Evolutionary conservation across 2,797 vertebrate genomes (phyloP).

Genomic region (Semaprochilodus insignis): DNA sequence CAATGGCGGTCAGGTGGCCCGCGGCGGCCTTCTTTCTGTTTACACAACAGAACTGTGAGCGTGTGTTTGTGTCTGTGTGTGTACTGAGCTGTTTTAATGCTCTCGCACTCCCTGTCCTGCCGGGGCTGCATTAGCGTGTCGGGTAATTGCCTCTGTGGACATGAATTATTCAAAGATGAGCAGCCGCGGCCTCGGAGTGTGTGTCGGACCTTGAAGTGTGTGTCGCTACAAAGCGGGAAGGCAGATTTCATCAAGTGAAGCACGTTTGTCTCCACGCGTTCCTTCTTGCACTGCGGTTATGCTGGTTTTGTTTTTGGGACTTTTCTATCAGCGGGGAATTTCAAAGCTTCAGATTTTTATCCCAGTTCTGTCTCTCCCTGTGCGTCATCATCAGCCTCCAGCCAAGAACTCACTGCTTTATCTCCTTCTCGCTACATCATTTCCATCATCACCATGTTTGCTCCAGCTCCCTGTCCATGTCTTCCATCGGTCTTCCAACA

Average conservation of each 20-base stretch:
- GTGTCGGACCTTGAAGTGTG: conserved; percentile 34
- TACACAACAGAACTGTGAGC: conserved; percentile 22
- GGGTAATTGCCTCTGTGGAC: conserved; percentile 61
- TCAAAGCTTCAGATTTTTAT: conserved; percentile 37
- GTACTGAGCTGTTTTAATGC: conserved; percentile 37
- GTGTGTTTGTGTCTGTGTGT: conserved; percentile 34
- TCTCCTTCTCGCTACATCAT: not conserved
- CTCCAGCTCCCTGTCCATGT: conserved; percentile 1
- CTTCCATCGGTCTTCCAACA: conserved; percentile 24
- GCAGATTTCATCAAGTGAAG: conserved; percentile 56
- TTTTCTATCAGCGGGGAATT: conserved; percentile 43
- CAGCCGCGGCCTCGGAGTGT: conserved; percentile 12
- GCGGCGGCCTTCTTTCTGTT: conserved; percentile 6
- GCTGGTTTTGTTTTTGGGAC: conserved; percentile 12
- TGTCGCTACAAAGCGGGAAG: conserved; percentile 39
- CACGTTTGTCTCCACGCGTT: conserved; percentile 23
- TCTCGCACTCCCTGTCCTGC: conserved; percentile 29
- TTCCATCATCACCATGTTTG: not conserved
- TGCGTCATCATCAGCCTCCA: not conserved
- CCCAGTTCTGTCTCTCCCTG: conserved; percentile 24
- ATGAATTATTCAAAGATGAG: conserved; percentile 61
- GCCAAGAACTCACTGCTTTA: not conserved
- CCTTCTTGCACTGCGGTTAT: conserved; percentile 26
- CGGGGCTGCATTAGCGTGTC: conserved; percentile 55
- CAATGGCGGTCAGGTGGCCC: conserved; percentile 42